Conservation (phyloP, 2,797 vertebrate genomes). For the Australoheros facetus region DNA sequence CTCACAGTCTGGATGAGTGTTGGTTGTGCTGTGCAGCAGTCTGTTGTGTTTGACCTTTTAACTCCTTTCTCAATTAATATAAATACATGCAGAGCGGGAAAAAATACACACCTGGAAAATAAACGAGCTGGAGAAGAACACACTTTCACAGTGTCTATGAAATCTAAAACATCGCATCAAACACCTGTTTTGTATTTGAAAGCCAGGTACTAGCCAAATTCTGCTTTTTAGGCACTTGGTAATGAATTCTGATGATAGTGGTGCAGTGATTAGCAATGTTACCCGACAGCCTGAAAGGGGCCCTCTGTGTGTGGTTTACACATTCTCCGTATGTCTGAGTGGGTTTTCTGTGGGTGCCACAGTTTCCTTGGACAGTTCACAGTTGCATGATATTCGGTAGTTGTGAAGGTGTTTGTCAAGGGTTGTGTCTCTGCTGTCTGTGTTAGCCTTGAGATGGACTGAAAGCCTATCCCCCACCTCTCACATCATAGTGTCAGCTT, state of each 20-base stretch:
- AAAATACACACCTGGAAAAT: neutral
- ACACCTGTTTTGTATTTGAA: neutral
- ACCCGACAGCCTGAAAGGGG: neutral
- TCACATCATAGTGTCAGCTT: neutral
- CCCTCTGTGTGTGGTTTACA: neutral
- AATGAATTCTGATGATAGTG: no score
- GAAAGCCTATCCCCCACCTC: neutral
- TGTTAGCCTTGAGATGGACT: neutral
- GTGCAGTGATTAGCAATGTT: no score
- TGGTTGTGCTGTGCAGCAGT: conserved; percentile 1
- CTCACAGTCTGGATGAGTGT: conserved; percentile 2
- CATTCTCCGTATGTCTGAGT: neutral
- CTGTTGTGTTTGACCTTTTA: conserved; percentile 38
- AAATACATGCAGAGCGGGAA: neutral
- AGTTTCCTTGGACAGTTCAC: neutral
- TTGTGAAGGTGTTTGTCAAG: neutral
- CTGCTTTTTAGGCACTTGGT: neutral
- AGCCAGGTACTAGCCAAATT: neutral
- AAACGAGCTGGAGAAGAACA: neutral
- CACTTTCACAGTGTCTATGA: neutral
- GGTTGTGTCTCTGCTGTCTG: neutral
- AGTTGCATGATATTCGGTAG: neutral
- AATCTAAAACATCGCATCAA: neutral
- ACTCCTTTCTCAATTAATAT: neutral
- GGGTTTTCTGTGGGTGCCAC: neutral